A percentile compares a stretch with the other conserved stretches of the same genome.
These are phyloP conservation scores for Lordiphosa mommai DNA, from an alignment of 1,140 invertebrate species.

Conservation along the genomic window DNA sequence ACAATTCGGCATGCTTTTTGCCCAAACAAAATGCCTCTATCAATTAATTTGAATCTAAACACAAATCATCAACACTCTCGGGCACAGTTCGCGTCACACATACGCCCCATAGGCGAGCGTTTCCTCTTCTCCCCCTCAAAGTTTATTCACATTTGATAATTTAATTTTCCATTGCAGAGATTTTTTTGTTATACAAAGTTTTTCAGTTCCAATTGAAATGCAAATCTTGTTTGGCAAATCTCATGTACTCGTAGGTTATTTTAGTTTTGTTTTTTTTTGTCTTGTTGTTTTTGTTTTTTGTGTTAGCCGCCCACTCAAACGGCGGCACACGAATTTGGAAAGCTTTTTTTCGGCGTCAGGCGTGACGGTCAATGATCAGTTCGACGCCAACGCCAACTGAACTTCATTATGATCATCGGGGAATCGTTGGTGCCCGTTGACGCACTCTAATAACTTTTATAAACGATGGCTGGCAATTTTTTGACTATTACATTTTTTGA, in stretches of 20 bases:
- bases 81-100: constrained; percentile 43
- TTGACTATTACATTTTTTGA: constrained; percentile 39
- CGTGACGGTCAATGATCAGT: constrained; percentile 75
- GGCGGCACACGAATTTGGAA: constrained; percentile 64
- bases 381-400: constrained; percentile 29
- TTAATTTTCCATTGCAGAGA: constrained; percentile 47
- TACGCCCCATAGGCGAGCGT: constrained; percentile 48
- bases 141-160: constrained; percentile 75
- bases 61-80: constrained; percentile 18
- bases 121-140: constrained; percentile 34
- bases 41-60: constrained; percentile 67
- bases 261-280: background rate
- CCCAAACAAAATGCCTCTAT: constrained; percentile 31
- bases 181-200: background rate
- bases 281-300: too few species aligned
- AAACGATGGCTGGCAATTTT: constrained; percentile 46
- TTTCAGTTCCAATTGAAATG: constrained; percentile 27
- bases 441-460: constrained; percentile 73
- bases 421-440: constrained; percentile 36
- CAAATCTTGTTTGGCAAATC: constrained; percentile 27
- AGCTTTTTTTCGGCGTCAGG: constrained; percentile 59
- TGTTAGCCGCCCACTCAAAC: constrained; percentile 42
- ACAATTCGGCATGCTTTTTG: constrained; percentile 16
- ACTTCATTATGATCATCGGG: constrained; percentile 3
- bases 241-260: constrained; percentile 3